A percentile compares a stretch with the other conserved stretches of the same genome.
Conservation (phyloP, 2,113 vertebrate genomes). For the Burhinus oedicnemus region DNA sequence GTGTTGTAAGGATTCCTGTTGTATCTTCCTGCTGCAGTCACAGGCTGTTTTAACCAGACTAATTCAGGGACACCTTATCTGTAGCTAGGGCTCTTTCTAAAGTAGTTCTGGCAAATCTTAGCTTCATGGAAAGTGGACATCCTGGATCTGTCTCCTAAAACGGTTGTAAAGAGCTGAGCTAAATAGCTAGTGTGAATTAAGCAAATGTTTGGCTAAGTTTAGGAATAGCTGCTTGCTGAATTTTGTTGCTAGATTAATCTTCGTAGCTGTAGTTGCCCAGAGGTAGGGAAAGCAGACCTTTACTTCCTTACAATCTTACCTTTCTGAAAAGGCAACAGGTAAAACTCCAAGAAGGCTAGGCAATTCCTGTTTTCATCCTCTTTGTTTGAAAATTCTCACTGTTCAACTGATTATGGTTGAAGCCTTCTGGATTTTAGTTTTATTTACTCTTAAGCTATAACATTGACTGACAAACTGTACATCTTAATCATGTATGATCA, state of each 20-base stretch:
- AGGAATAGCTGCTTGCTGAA: neutral
- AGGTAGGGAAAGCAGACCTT: neutral
- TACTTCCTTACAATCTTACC: neutral
- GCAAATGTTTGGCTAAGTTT: neutral
- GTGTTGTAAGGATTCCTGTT: neutral
- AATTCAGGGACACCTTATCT: neutral
- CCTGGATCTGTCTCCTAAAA: neutral
- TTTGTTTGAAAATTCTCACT: neutral
- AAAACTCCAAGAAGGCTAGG: neutral
- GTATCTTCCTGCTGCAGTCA: neutral
- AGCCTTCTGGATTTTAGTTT: neutral
- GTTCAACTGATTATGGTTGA: neutral
- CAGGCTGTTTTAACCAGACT: neutral
- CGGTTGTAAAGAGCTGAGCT: neutral
- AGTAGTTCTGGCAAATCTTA: neutral
- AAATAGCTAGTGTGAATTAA: neutral
- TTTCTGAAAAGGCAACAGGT: neutral
- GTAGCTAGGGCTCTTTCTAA: neutral
- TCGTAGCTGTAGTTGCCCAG: neutral
- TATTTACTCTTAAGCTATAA: neutral
- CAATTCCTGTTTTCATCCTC: neutral
- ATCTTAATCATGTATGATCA: neutral
- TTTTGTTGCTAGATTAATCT: neutral
- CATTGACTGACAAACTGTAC: neutral
- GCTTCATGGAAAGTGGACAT: neutral